Evolutionary conservation across 2,113 vertebrate species (phyloP).

Genomic region (Sclerurus mexicanus): DNA sequence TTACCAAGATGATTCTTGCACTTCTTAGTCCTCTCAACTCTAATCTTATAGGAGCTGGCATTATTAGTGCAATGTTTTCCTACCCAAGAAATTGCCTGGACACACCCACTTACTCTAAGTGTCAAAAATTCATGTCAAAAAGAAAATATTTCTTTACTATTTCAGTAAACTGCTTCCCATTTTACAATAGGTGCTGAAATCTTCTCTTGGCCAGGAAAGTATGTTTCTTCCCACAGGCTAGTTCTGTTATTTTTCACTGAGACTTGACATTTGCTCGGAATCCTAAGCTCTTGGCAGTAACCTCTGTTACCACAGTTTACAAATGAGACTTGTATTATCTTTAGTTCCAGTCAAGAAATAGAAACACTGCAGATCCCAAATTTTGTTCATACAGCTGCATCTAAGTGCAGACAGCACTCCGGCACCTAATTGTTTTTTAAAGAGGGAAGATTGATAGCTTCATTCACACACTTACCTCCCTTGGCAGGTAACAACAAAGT

Average conservation of each 20-base stretch:
- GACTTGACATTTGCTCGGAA: not conserved
- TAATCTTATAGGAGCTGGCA: not conserved
- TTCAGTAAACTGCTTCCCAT: constrained; percentile 9
- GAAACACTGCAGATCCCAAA: not conserved
- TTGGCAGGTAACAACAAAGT: constrained; percentile 87
- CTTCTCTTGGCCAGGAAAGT: not conserved
- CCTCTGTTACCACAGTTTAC: not conserved
- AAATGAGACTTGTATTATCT: constrained; percentile 1
- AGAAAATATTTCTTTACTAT: not conserved
- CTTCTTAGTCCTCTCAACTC: not conserved
- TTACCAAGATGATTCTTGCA: not conserved
- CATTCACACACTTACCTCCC: constrained; percentile 80
- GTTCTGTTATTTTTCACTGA: constrained; percentile 1
- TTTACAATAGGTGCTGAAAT: constrained; percentile 10
- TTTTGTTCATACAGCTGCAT: not conserved
- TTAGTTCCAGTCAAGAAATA: not conserved
- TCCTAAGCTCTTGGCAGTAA: not conserved
- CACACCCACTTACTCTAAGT: not conserved
- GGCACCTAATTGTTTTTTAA: constrained; percentile 16
- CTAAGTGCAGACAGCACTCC: not conserved
- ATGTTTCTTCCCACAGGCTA: not conserved
- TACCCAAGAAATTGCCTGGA: not conserved
- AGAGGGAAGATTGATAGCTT: not conserved
- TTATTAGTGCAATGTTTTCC: not conserved
- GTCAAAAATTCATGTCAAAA: not conserved